phyloP scores from a whole-genome alignment of 2,888 invertebrate species.

The Oeneis ivallda region DNA sequence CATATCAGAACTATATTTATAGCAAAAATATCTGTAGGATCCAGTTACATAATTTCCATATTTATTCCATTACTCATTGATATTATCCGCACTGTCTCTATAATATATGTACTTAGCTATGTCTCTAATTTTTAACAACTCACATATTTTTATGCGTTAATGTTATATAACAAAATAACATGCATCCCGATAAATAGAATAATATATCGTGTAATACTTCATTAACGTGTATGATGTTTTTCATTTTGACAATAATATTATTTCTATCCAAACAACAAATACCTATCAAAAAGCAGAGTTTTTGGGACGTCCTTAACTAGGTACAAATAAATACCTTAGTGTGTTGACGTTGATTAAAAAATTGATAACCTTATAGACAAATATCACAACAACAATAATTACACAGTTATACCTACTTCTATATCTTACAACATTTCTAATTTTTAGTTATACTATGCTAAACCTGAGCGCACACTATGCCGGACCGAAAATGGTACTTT shows the following conservation, averaged over 20 bases:
- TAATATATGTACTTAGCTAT: background rate
- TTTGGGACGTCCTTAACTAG: no score
- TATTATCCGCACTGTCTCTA: background rate
- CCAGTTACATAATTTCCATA: slow-evolving; percentile 8
- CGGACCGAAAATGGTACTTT: background rate
- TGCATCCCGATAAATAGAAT: no score
- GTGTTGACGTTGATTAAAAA: background rate
- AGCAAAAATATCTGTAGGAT: slow-evolving; percentile 32
- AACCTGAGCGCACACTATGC: background rate
- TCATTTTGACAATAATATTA: no score
- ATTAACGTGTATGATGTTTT: no score
- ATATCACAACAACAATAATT: slow-evolving; percentile 14
- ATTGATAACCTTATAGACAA: background rate
- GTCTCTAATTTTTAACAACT: background rate
- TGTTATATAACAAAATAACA: background rate
- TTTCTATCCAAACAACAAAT: no score
- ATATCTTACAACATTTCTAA: background rate
- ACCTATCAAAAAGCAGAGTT: no score
- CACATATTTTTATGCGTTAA: slow-evolving; percentile 1
- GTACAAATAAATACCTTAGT: background rate
- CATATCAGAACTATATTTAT: slow-evolving; percentile 21
- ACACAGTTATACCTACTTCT: background rate
- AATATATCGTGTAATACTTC: no score
- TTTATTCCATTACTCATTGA: background rate
- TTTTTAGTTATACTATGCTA: background rate